A percentile compares a stretch with the other conserved stretches of the same genome.
phyloP scores from a whole-genome alignment of 2,797 vertebrate species.

The Crypturellus tataupa region DNA sequence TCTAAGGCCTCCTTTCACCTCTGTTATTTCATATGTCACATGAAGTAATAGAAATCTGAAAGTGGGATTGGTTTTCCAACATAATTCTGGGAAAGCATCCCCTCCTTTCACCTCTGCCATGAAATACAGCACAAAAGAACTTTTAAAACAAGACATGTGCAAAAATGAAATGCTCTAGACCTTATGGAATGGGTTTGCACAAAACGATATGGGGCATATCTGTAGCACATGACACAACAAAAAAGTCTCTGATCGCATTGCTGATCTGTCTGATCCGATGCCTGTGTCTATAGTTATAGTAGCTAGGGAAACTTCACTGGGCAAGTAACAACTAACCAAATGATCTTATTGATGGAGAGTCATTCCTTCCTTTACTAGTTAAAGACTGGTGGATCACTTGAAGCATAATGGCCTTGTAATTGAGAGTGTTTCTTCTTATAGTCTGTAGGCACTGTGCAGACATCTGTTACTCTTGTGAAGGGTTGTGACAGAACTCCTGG shows the following conservation, averaged over 20 bases:
- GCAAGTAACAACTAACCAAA: too few relatives aligned
- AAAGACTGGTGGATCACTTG: neutral
- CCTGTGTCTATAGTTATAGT: neutral
- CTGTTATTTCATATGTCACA: neutral
- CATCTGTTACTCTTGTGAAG: neutral
- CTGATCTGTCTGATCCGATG: too few relatives aligned
- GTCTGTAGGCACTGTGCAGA: neutral
- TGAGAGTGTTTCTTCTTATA: neutral
- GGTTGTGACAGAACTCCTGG: neutral
- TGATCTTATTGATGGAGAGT: too few relatives aligned
- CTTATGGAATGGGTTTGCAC: neutral
- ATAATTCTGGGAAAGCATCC: neutral
- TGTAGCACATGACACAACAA: neutral
- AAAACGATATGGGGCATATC: neutral
- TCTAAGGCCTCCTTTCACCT: constrained; percentile 13
- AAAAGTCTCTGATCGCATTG: neutral
- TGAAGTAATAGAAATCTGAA: neutral
- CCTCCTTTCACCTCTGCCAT: neutral
- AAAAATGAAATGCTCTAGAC: neutral
- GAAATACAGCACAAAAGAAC: neutral
- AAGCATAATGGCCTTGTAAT: neutral
- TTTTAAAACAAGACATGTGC: neutral
- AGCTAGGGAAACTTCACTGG: too few relatives aligned
- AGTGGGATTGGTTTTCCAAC: neutral
- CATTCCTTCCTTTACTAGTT: neutral